Base-by-base conservation (phyloP, 1,140 invertebrate species). In the Holcopasites calliopsidis region DNA sequence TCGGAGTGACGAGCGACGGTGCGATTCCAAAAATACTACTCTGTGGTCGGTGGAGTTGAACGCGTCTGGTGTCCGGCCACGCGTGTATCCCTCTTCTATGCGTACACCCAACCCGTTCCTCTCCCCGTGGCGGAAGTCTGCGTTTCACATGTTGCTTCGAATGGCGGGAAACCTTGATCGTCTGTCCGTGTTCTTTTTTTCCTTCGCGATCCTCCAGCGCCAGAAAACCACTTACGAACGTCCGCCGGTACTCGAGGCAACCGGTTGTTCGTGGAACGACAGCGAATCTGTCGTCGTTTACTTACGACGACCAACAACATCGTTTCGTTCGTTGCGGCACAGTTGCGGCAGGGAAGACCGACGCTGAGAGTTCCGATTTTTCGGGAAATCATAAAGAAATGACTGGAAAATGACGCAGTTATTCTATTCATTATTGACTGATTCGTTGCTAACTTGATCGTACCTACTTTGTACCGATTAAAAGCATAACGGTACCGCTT, bases 1-100 rank as follows among this genome's bases (percentile, higher is more conserved):
- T 28, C n/a, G 49, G 69, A 66, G 70, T 66, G 70, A 79, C 71
- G 76, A 79, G 76, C 66, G 49, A 26, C 49, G 52, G 70, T 49
- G 72, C 54, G 81, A 78, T 76, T 79, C 82, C 80, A 83, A 83
- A 83, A 83, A 83, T 83, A 83, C 68, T 73, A 74, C n/a, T 54
- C 28, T 71, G 60, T 64, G 72, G 71, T 68, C 60, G 54, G 74
- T 75, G 80, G 47, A 82, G 76, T 72, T 76, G 55, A 83, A 69
- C 58, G n/a, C n/a, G 55, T 64, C 68, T 76, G 74, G 61, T 76
- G 76, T 61, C 72, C 55, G 60, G 60, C 49, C 50, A 70, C 57
- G 49, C 80, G 72, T 58, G 50, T 72, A 76, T 76, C 70, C 31
- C 68, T 31, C 52, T 44, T n/a, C n/a, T n/a, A n/a, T 44, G 18